Base-by-base conservation (phyloP, 2,888 invertebrate species). In the Heliconius sara region DNA sequence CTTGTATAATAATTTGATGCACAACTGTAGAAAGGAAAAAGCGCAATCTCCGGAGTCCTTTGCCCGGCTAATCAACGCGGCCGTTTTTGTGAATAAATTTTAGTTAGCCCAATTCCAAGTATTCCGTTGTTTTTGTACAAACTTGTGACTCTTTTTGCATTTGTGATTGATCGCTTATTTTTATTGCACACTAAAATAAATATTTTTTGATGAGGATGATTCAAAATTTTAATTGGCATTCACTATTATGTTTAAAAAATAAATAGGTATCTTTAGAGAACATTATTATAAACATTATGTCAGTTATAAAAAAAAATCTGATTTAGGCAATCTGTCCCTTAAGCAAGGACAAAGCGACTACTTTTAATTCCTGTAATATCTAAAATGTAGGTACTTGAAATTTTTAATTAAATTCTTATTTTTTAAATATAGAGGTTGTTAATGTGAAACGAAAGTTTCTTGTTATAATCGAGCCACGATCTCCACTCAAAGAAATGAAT, bases 1-100 rank as follows among this genome's bases (percentile, higher is more conserved):
- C 93, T 94, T 93, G 92, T 92, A 92, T 92, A 92, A 92, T 93
- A 91, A 85, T 85, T 95, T 93, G 93, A 93, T 93, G 93, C 91
- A 93, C 88, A 89, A 88, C 88, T 88, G 87, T 86, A 86, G 85
- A 86, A 86, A 84, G 88, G 85, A 88, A 89, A 85, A 88, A 83
- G 88, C 85, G 88, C 92, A 92, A 95, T 95, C 92, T 94, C 94
- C 93, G 93, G 92, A 83, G 88, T 88, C 87, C 86, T 85, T 86
- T 84, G 77, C 84, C 83, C 85, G 83, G 85, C 89, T 91, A 90
- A 93, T 92, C 91, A 91, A 89, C 88, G 84, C 79, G 83, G 83
- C 85, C 84, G 83, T 86, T 88, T 85, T 85, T 86, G 85, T 87
- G 86, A 87, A 84, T 85, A 84, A 85, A 87, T 89, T 87, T 85